These are phyloP conservation scores for Parnassius mnemosyne DNA, from an alignment of 2,888 invertebrate species.

Conservation along the genomic window DNA sequence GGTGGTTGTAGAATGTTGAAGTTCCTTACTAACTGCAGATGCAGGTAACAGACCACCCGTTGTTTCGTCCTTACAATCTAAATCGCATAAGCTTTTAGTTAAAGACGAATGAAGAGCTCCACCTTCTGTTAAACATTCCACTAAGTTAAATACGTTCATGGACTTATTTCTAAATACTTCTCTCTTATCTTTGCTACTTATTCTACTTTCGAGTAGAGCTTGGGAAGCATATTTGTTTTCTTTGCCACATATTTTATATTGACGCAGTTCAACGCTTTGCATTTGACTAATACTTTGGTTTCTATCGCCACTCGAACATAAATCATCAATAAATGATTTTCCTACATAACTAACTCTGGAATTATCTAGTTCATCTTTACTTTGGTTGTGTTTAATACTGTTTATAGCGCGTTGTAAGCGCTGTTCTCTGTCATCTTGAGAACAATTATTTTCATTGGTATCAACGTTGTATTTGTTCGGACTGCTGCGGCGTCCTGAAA, in stretches of 20 bases:
- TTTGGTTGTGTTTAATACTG: conserved; percentile 55
- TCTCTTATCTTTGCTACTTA: conserved; percentile 63
- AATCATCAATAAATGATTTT: conserved; percentile 56
- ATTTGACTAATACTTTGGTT: conserved; percentile 43
- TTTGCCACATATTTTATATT: conserved; percentile 58
- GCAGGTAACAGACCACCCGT: conserved; percentile 59
- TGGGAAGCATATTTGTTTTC: conserved; percentile 63
- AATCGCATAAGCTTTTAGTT: conserved; percentile 71
- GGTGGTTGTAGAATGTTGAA: conserved; percentile 70
- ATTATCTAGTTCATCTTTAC: conserved; percentile 51
- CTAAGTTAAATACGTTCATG: conserved; percentile 72
- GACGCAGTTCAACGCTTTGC: conserved; percentile 52
- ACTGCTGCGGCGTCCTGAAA: conserved; percentile 62
- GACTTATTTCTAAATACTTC: conserved; percentile 77
- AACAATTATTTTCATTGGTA: conserved; percentile 35
- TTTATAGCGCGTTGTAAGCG: conserved; percentile 57
- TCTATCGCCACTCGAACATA: conserved; percentile 44
- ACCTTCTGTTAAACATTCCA: conserved; percentile 67
- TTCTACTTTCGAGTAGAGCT: conserved; percentile 48
- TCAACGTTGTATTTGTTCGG: conserved; percentile 44
- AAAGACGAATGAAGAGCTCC: conserved; percentile 71
- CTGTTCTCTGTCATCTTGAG: conserved; percentile 54
- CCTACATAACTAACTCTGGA: conserved; percentile 61
- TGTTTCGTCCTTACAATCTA: conserved; percentile 67
- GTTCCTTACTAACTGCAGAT: conserved; percentile 57